Evolutionary conservation across 2,113 vertebrate genomes (phyloP).

Genomic region (Pangasianodon hypophthalmus): DNA sequence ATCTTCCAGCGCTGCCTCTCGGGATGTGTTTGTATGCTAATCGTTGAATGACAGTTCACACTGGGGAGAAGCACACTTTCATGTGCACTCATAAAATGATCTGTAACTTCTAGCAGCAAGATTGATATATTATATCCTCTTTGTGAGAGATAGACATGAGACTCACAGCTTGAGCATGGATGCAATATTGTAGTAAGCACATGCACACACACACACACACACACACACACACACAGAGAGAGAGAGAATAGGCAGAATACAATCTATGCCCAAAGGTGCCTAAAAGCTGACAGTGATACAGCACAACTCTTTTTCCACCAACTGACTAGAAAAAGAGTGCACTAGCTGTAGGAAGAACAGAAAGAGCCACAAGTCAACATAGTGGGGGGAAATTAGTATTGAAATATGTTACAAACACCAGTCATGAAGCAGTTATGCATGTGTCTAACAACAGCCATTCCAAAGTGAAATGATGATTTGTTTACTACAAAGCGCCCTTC

Average conservation of each 20-base stretch:
- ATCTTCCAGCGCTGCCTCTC: constrained; percentile 10
- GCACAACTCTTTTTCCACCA: background rate
- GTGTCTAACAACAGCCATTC: background rate
- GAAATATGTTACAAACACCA: background rate
- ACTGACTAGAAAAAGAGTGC: background rate
- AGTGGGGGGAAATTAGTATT: background rate
- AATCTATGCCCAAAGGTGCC: background rate
- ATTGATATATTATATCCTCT: background rate
- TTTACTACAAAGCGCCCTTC: background rate
- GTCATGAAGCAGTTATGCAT: background rate
- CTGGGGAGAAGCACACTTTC: constrained; percentile 3
- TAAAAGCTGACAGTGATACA: background rate
- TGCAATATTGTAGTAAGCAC: background rate
- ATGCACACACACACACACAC: background rate
- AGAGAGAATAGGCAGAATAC: background rate
- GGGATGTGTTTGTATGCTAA: constrained; percentile 38
- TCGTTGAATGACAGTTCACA: constrained; percentile 13
- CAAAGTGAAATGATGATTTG: background rate
- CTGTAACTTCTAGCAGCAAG: background rate
- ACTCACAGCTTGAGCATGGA: background rate
- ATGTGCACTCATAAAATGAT: constrained; percentile 19
- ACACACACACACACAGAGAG: background rate
- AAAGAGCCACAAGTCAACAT: background rate
- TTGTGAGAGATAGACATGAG: background rate
- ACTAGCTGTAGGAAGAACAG: background rate